Conservation (phyloP, 1,140 invertebrate species). For the Neodiprion lecontei region DNA sequence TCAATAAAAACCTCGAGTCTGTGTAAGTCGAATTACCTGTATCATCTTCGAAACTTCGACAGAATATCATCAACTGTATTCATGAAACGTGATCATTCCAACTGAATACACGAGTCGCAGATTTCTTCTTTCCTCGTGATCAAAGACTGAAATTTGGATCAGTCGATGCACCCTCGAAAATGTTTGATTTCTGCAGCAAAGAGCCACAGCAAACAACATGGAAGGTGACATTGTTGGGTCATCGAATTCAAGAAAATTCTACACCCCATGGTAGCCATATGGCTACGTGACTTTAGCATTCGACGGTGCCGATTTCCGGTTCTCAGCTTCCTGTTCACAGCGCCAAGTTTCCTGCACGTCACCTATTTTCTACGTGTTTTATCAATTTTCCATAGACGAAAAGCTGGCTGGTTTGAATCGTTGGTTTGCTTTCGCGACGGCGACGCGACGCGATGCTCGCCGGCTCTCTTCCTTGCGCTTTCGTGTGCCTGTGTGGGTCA, state of each 20-base stretch:
- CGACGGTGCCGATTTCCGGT: too few relatives aligned
- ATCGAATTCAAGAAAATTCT: too few relatives aligned
- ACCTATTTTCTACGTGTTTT: slow-evolving; percentile 29
- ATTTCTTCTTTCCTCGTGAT: not conserved
- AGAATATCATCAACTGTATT: too few relatives aligned
- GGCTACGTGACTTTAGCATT: too few relatives aligned
- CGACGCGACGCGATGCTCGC: not conserved
- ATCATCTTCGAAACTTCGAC: too few relatives aligned
- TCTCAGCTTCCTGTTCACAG: not conserved
- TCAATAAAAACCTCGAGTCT: too few relatives aligned
- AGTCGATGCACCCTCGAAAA: not conserved
- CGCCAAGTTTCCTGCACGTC: not conserved
- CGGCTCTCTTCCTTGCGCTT: slow-evolving; percentile 18
- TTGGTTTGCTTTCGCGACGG: not conserved
- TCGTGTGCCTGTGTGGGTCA: slow-evolving; percentile 23
- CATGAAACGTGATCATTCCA: too few relatives aligned
- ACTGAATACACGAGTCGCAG: not conserved
- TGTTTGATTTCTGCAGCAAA: not conserved
- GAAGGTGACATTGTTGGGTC: not conserved
- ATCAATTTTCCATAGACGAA: slow-evolving; percentile 37
- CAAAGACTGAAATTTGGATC: not conserved
- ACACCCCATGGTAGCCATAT: too few relatives aligned
- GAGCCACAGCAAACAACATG: not conserved
- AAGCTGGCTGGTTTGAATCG: not conserved
- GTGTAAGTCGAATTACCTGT: too few relatives aligned